These are phyloP conservation scores for Rotaria socialis DNA, from an alignment of 2,888 invertebrate species.

Conservation along the genomic window DNA sequence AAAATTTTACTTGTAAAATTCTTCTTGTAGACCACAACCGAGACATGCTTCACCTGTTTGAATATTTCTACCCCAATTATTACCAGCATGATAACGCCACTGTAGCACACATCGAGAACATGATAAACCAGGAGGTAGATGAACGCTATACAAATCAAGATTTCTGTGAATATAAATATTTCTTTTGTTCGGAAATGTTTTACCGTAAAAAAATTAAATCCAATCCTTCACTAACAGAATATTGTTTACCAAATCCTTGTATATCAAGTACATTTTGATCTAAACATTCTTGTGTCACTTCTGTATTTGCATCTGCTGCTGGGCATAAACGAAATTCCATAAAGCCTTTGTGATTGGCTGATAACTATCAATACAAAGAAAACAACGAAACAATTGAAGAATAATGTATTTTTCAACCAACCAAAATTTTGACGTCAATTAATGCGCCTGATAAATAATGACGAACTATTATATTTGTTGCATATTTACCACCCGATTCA, in stretches of 20 bases:
- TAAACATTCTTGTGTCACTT: conserved; percentile 54
- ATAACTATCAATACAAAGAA: conserved; percentile 50
- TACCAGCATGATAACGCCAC: conserved; percentile 56
- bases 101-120: conserved; percentile 59
- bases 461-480: conserved; percentile 53
- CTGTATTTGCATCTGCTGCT: conserved; percentile 50
- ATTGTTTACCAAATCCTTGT: conserved; percentile 50
- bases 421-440: conserved; percentile 53
- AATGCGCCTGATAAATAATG: conserved; percentile 53
- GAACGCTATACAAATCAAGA: conserved; percentile 14
- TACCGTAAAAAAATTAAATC: conserved; percentile 38
- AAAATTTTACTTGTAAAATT: conserved; percentile 40
- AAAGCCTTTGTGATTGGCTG: conserved; percentile 57
- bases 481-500: conserved; percentile 55
- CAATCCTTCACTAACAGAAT: conserved; percentile 9
- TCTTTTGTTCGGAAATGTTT: neutral
- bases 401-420: neutral
- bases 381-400: neutral
- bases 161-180: too few species aligned
- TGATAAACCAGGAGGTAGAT: conserved; percentile 51
- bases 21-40: conserved; percentile 47
- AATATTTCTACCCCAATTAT: conserved; percentile 40
- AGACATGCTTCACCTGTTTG: conserved; percentile 38
- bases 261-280: conserved; percentile 53
- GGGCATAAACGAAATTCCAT: conserved; percentile 59